phyloP scores from a whole-genome alignment of 1,140 invertebrate genomes.

The Procambarus virginalis region DNA sequence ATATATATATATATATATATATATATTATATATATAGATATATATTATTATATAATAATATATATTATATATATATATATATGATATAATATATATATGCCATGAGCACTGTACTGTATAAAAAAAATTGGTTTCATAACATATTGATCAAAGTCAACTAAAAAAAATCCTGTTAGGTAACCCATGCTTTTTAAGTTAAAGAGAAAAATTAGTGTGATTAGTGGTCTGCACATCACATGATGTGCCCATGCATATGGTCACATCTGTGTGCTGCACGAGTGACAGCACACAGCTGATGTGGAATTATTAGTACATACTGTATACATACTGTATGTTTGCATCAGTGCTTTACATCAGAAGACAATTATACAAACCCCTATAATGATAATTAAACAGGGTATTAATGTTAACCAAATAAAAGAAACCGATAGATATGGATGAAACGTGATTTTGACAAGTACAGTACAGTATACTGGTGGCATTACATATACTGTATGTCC shows the following conservation, averaged over 20 bases:
- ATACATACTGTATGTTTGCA: no score
- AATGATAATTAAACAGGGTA: neutral
- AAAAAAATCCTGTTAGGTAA: no score
- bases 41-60: no score
- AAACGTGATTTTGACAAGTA: neutral
- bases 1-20: no score
- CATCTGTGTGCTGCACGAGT: neutral
- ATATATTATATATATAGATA: no score
- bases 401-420: neutral
- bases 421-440: neutral
- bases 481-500: neutral
- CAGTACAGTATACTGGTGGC: neutral
- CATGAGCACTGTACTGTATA: no score
- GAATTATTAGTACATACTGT: neutral
- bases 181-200: neutral
- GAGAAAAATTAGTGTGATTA: neutral
- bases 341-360: neutral
- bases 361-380: neutral
- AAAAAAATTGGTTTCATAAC: no score
- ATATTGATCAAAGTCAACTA: no score
- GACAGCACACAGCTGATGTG: neutral
- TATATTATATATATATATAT: no score
- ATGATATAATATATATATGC: no score
- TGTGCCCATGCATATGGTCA: neutral
- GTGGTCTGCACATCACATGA: neutral